Conservation (phyloP, 2,797 vertebrate species). For the Lepidocolaptes lacrymiger region DNA sequence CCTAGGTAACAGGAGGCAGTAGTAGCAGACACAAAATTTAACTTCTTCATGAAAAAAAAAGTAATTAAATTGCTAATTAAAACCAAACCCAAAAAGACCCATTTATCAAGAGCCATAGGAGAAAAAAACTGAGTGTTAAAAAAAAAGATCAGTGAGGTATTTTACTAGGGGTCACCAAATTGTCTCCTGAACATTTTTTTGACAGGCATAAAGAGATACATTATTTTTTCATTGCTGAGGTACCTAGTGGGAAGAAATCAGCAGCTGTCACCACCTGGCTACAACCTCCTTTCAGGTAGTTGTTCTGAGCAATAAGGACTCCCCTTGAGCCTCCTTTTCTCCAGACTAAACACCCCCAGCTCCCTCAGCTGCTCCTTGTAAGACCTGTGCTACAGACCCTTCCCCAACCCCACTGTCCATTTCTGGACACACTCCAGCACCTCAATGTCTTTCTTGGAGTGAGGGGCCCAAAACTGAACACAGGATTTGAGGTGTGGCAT, state of each 20-base stretch:
- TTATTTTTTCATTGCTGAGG: not conserved
- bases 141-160: not conserved
- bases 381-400: not conserved
- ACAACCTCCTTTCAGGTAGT: not conserved
- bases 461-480: not conserved
- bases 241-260: not conserved
- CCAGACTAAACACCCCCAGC: not conserved
- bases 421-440: not conserved
- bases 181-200: not conserved
- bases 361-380: fast-evolving
- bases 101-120: not conserved
- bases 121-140: not conserved
- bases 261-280: not conserved
- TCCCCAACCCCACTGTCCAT: fast-evolving
- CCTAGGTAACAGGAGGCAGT: not conserved
- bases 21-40: not conserved
- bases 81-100: not conserved
- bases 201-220: not conserved
- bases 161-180: not conserved
- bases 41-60: not conserved
- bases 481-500: fast-evolving
- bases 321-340: not conserved
- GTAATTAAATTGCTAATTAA: not conserved
- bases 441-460: not conserved
- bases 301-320: not conserved